Evolutionary conservation across 2,797 vertebrate species (phyloP), one percentile per base, ranked within the genome.

Genomic region (Sebastolobus alascanus): DNA sequence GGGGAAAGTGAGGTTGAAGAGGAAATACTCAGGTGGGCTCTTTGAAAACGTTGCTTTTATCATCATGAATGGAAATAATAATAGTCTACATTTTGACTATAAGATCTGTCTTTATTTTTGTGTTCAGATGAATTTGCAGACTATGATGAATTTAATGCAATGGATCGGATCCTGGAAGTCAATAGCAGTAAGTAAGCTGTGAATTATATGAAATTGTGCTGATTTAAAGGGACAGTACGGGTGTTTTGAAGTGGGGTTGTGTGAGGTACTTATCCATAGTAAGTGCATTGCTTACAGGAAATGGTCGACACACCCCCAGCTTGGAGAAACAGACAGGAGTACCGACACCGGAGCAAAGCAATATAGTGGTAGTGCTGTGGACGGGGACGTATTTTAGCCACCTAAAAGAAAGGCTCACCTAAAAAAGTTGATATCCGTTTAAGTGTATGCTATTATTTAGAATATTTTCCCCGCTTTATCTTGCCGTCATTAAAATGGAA

Each of bases 151-250:
- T 93, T 95, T 82, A 95, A 88, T 7, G 88, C 90, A 10, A 96
- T 96, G 96, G 96, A 96, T 88, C 93, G 90, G 88, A 96, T 96
- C 82, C 90, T 96, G 70, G 60, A 71, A 38, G 87, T 94, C 80
- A 96, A 96, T 33, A 84, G 66, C 20, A 86, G 96, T 96, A 91
- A 94, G 95, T 87, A 20, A 55, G 2, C 27, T 71, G 29, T 55
- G 31, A 72, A 69, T 69, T 20, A 54, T 10, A 29, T 5, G 25
- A 7, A 56, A 37, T 18, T 37, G 2, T 65, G 8, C 9, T 18
- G 43, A 46, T 46, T 46, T 46, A 46, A 46, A 46, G 43, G 16
- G 43, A 46, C 16, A 18, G 43, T 46, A 18, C 0, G 16, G 43
- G 43, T 46, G 43, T 46, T 46, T 46, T 46, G 43, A 46, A 46